phyloP scores from a whole-genome alignment of 2,797 vertebrate genomes.

The Lepus oiostolus region DNA sequence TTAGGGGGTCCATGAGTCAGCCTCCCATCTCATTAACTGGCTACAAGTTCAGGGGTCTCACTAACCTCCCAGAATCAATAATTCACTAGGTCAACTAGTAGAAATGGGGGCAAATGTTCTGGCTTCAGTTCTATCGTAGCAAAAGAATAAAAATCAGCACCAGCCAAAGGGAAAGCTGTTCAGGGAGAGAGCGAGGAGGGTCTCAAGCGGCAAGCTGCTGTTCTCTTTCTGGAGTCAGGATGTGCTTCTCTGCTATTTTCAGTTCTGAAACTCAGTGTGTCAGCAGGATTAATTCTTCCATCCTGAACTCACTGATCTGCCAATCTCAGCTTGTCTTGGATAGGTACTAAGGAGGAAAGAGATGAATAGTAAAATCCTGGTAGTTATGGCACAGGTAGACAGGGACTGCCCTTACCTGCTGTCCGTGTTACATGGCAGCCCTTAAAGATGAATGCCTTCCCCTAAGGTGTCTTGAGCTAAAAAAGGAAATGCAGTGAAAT shows the following conservation, averaged over 20 bases:
- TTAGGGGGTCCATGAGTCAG: neutral
- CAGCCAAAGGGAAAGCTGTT: neutral
- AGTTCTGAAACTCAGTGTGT: neutral
- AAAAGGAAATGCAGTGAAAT: constrained; percentile 14
- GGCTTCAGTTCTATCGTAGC: neutral
- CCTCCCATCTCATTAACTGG: neutral
- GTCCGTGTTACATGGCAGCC: neutral
- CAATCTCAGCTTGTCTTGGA: neutral
- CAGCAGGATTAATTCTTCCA: neutral
- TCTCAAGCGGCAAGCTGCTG: neutral
- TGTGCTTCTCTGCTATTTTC: neutral
- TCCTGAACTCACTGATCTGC: neutral
- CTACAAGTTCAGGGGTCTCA: neutral
- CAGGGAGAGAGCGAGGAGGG: neutral
- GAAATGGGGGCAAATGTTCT: neutral
- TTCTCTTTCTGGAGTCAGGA: neutral
- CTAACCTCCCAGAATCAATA: neutral
- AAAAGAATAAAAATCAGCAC: neutral
- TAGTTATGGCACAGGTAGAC: neutral
- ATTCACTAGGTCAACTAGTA: neutral
- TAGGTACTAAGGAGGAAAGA: neutral
- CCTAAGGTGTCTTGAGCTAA: neutral
- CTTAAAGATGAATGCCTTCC: neutral
- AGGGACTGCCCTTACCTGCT: neutral
- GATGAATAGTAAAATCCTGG: neutral